Base-by-base conservation (phyloP, 2,888 invertebrate species). In the Taenaris catops region DNA sequence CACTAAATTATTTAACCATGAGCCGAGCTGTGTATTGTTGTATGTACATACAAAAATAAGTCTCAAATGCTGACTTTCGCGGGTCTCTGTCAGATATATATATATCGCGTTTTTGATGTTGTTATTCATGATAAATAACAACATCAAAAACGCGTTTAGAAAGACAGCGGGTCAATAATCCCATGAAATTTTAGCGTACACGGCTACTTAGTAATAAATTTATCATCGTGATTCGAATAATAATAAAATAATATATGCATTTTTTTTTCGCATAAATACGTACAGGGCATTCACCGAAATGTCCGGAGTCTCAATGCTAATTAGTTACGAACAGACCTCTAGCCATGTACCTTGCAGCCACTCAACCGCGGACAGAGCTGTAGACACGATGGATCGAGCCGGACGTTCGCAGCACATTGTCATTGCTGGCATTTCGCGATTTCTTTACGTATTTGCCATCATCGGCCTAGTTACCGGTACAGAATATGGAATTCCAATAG, bases 201-300 rank as follows among this genome's bases (percentile, higher is more conserved):
- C 14, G 1, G n/a, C n/a, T 7, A 12, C 12, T 9, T 6, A 1
- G 19, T 28, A 28, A 27, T 9, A 12, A 12, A 11, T 9, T 21
- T 16, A 12, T 18, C 17, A 23, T 26, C 25, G 26, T 26, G 29
- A 25, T 25, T 25, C 19, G 28, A 34, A 29, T 34, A 39, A 34
- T 29, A 31, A 34, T 16, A 16, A 32, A 2, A 6, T 17, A 18
- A 24, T 17, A 25, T 27, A 34, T 34, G 20, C 14, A 25, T 34
- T n/a, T n/a, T 39, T 38, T 42, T 46, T 42, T 38, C 34, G 41
- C 38, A 32, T 45, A 34, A 46, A 43, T 52, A 51, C 38, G 45
- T 46, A 43, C 78, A 76, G 83, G 80, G 74, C 84, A 73, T 84
- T 84, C 71, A 84, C 84, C 84, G 78, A 70, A 68, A 43, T 61